These are phyloP conservation scores for Paralichthys olivaceus DNA, from an alignment of 2,113 vertebrate species.

Conservation along the genomic window DNA sequence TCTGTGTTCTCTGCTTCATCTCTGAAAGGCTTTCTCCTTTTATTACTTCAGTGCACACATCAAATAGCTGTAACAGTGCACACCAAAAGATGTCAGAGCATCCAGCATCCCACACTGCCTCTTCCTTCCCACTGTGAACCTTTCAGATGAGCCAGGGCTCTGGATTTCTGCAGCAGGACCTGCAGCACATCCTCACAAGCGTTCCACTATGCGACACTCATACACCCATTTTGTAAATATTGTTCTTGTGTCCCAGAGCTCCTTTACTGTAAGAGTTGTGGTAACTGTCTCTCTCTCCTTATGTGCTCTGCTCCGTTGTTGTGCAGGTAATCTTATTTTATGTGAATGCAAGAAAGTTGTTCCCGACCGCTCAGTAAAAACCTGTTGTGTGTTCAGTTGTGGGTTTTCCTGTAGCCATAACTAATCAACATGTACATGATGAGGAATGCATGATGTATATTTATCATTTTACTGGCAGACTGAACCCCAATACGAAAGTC, in stretches of 20 bases:
- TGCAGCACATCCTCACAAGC: not conserved
- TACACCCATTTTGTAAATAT: not conserved
- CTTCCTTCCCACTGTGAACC: slow-evolving; percentile 28
- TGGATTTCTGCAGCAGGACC: slow-evolving; percentile 14
- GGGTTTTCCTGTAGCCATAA: no score
- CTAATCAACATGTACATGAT: no score
- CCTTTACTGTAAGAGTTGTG: not conserved
- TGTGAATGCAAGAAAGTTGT: not conserved
- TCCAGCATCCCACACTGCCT: slow-evolving; percentile 17
- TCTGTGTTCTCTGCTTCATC: not conserved
- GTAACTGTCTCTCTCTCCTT: not conserved
- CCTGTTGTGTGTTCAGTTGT: not conserved
- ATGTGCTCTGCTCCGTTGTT: slow-evolving; percentile 4
- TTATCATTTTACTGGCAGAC: not conserved
- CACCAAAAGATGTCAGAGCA: not conserved
- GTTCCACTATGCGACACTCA: not conserved
- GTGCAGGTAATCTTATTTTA: not conserved
- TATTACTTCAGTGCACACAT: not conserved
- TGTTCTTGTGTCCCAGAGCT: not conserved
- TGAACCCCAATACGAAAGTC: no score
- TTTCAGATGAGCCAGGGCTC: slow-evolving; percentile 15
- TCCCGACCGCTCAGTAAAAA: not conserved
- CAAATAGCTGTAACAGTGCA: slow-evolving; percentile 17
- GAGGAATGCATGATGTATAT: not conserved
- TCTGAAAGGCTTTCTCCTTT: slow-evolving; percentile 18